phyloP scores from a whole-genome alignment of 2,113 vertebrate species.

The Sminthopsis crassicaudata region DNA sequence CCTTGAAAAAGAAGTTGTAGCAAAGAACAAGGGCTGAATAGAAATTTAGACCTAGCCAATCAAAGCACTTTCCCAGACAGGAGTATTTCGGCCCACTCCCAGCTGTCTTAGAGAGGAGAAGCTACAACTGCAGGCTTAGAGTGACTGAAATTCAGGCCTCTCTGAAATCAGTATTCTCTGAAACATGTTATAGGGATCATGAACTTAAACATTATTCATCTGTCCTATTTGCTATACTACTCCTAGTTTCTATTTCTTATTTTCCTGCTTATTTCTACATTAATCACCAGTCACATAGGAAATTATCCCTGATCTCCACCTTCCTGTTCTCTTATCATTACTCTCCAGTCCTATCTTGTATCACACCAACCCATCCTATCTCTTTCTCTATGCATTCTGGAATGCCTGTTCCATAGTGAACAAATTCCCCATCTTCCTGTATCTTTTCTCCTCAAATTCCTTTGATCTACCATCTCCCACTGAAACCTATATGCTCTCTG shows the following conservation, averaged over 20 bases:
- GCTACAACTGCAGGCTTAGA: not conserved
- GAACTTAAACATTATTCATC: not conserved
- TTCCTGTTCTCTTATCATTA: not conserved
- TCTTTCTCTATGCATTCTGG: not conserved
- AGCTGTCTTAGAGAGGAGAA: not conserved
- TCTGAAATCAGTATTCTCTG: not conserved
- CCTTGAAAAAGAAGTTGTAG: not conserved
- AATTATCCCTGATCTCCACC: not conserved
- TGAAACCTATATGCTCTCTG: not conserved
- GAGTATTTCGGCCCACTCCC: not conserved
- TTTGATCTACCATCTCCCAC: not conserved
- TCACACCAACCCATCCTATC: not conserved
- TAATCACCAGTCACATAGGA: not conserved
- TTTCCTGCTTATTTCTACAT: not conserved
- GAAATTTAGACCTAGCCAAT: not conserved
- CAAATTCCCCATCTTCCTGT: not conserved
- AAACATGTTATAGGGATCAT: not conserved
- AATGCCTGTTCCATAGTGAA: not conserved
- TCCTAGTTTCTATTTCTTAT: not conserved
- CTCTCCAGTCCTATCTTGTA: not conserved
- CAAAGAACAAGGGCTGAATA: not conserved
- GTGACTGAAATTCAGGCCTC: not conserved
- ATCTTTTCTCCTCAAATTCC: not conserved
- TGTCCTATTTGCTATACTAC: not conserved
- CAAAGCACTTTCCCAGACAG: not conserved